Conservation (phyloP, 2,113 vertebrate genomes). For the Speoplatyrhinus poulsoni region DNA sequence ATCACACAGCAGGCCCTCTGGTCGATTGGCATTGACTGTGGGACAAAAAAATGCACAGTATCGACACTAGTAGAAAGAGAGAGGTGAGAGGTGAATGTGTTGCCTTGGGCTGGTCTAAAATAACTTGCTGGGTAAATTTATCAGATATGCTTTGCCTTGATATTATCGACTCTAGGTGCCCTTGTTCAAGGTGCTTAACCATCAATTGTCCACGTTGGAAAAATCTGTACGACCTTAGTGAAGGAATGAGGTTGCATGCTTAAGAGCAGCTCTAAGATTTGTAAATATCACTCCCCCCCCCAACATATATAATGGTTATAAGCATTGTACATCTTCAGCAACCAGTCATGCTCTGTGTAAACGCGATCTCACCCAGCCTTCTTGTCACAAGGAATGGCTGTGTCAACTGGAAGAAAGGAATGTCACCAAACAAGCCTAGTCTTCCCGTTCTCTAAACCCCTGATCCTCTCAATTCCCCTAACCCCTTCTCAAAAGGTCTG, state of each 20-base stretch:
- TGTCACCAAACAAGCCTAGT: conserved; percentile 65
- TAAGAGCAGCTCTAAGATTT: conserved; percentile 17
- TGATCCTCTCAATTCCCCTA: conserved; percentile 3
- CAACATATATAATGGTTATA: conserved; percentile 23
- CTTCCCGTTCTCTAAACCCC: conserved; percentile 19
- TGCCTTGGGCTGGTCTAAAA: no score
- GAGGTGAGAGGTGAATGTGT: no score
- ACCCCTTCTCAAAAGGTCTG: neutral
- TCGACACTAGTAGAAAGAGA: neutral
- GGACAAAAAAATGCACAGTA: neutral
- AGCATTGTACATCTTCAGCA: conserved; percentile 6
- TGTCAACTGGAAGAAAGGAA: conserved; percentile 64
- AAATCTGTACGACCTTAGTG: neutral
- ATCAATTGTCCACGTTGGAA: conserved; percentile 6
- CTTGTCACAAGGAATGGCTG: conserved; percentile 49
- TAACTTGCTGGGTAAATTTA: no score
- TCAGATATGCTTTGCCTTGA: no score
- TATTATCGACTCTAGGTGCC: no score
- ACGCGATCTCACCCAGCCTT: conserved; percentile 18
- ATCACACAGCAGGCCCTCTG: neutral
- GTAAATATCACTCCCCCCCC: conserved; percentile 17
- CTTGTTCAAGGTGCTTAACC: neutral
- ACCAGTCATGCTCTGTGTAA: conserved; percentile 22
- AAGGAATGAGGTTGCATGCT: neutral
- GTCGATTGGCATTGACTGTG: neutral